Conservation (phyloP, 2,888 invertebrate genomes). For the Acheta domesticus region DNA sequence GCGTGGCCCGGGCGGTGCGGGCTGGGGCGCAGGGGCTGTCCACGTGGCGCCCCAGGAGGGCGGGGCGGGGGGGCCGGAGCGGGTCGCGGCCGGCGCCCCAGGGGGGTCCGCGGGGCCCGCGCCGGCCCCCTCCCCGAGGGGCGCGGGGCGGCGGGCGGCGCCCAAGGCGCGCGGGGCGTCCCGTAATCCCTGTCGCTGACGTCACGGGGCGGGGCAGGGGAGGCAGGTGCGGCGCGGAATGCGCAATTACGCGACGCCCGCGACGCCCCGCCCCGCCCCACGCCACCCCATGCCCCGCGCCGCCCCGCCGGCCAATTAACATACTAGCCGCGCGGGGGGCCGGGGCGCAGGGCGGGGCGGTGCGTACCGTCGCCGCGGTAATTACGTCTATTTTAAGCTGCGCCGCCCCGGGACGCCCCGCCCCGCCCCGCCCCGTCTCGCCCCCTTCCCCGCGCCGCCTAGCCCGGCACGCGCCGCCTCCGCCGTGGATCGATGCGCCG, state of each 20-base stretch:
- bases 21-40: no score
- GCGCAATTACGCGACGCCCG: neutral
- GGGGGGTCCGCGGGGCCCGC: neutral
- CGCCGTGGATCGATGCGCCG: neutral
- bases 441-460: neutral
- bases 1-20: no score
- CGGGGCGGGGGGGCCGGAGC: neutral
- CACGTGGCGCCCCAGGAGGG: no score
- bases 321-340: neutral
- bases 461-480: neutral
- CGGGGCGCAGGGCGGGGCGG: neutral
- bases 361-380: neutral
- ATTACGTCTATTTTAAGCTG: conserved; percentile 10
- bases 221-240: conserved; percentile 7
- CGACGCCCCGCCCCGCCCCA: neutral
- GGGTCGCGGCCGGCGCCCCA: neutral
- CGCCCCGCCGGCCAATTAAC: neutral
- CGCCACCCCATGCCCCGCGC: neutral
- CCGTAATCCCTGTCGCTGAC: neutral
- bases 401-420: neutral
- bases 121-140: neutral
- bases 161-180: neutral
- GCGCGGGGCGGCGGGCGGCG: neutral
- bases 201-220: neutral
- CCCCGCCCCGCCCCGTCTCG: neutral